Percentiles rank a stretch among this genome's conserved stretches.
These are phyloP conservation scores for Leptopilina boulardi DNA, from an alignment of 1,140 invertebrate species.

Conservation along the genomic window DNA sequence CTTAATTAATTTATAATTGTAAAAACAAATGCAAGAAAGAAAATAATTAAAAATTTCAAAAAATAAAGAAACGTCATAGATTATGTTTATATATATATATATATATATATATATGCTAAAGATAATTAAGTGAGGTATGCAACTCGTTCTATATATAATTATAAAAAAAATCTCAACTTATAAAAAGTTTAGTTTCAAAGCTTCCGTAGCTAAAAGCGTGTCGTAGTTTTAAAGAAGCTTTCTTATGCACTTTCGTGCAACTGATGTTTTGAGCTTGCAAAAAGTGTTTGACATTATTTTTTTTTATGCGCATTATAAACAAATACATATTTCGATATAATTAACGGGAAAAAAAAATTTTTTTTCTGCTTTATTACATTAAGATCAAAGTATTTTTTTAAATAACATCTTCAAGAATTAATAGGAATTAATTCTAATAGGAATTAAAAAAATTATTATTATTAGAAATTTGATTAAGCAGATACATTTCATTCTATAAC, in stretches of 20 bases:
- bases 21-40: too few species aligned
- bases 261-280: not conserved
- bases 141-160: conserved; percentile 4
- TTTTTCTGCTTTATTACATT: too few species aligned
- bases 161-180: not conserved
- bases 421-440: too few species aligned
- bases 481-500: too few species aligned
- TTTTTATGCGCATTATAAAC: not conserved
- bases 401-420: too few species aligned
- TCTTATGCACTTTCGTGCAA: conserved; percentile 15
- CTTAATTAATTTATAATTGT: too few species aligned
- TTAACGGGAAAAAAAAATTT: not conserved
- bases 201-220: not conserved
- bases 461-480: too few species aligned
- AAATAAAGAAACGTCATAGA: not conserved
- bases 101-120: not conserved
- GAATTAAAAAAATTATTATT: too few species aligned
- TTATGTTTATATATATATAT: not conserved
- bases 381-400: too few species aligned
- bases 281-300: not conserved
- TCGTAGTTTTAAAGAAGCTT: not conserved
- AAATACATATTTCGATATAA: not conserved
- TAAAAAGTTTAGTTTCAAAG: conserved; percentile 11
- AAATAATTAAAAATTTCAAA: too few species aligned
- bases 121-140: conserved; percentile 10